These are phyloP conservation scores for Noctua janthina DNA, from an alignment of 2,888 invertebrate species.

Conservation along the genomic window DNA sequence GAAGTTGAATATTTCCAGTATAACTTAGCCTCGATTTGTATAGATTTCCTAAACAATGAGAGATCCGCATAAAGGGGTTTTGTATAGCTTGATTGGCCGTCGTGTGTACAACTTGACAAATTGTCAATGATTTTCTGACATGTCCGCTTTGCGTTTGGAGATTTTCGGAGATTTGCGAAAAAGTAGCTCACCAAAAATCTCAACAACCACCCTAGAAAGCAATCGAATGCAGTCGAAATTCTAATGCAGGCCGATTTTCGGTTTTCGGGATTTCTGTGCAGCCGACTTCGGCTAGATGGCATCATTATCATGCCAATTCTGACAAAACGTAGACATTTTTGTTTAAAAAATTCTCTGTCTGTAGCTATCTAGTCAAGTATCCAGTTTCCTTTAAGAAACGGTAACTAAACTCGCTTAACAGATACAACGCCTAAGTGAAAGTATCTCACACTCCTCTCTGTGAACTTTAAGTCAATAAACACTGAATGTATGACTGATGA, in stretches of 20 bases:
- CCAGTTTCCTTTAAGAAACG: background rate
- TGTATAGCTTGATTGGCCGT: no score
- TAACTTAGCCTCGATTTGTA: no score
- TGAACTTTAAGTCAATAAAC: constrained; percentile 68
- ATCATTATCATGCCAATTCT: background rate
- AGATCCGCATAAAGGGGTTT: no score
- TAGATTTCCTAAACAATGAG: no score
- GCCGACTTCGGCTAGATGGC: background rate
- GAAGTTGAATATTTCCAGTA: no score
- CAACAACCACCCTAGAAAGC: background rate
- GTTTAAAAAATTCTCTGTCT: background rate
- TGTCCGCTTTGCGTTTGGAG: background rate
- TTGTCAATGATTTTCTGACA: no score
- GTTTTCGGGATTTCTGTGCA: no score
- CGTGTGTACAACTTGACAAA: no score
- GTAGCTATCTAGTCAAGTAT: background rate
- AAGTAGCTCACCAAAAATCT: background rate
- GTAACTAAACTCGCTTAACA: constrained; percentile 28
- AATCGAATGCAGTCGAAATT: background rate
- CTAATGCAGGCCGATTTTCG: no score
- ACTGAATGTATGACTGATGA: constrained; percentile 71
- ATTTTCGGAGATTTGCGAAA: background rate
- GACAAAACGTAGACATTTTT: background rate
- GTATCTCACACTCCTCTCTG: constrained; percentile 60
- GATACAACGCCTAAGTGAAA: constrained; percentile 60